phyloP scores from a whole-genome alignment of 2,888 invertebrate genomes.

The Apantesis nais region DNA sequence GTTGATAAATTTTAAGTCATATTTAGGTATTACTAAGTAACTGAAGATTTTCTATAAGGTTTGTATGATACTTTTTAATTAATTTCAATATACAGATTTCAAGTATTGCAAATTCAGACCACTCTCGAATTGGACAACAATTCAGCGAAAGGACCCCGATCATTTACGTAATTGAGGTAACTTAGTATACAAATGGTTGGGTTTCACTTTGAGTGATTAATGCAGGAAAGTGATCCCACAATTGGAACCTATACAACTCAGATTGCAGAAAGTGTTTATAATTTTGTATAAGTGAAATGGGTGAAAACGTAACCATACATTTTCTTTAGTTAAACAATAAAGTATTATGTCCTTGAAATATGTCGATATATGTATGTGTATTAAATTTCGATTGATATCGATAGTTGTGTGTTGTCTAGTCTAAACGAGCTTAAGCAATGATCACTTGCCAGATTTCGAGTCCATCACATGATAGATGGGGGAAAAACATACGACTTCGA shows the following conservation, averaged over 20 bases:
- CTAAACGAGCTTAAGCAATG: too few species aligned
- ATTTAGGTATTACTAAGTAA: neutral
- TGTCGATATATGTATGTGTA: too few species aligned
- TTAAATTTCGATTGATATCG: too few species aligned
- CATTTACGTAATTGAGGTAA: conserved; percentile 2
- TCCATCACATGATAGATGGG: too few species aligned
- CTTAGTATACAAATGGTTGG: neutral
- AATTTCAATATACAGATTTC: neutral
- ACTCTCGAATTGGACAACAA: neutral
- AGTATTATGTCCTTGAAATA: too few species aligned
- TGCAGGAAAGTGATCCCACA: neutral
- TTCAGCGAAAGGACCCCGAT: neutral
- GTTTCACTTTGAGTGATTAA: neutral
- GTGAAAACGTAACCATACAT: neutral
- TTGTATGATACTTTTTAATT: neutral
- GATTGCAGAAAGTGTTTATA: neutral
- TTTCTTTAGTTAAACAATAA: neutral
- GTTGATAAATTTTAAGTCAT: neutral
- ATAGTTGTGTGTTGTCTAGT: too few species aligned
- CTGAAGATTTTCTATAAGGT: neutral
- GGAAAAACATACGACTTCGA: too few species aligned
- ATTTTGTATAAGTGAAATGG: neutral
- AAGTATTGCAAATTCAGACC: neutral
- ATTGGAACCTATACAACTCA: neutral
- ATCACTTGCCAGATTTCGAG: too few species aligned